Percentiles rank a stretch among this genome's conserved stretches.
These are phyloP conservation scores for Psilopsiagon aurifrons DNA, from an alignment of 2,113 vertebrate genomes.

Conservation along the genomic window DNA sequence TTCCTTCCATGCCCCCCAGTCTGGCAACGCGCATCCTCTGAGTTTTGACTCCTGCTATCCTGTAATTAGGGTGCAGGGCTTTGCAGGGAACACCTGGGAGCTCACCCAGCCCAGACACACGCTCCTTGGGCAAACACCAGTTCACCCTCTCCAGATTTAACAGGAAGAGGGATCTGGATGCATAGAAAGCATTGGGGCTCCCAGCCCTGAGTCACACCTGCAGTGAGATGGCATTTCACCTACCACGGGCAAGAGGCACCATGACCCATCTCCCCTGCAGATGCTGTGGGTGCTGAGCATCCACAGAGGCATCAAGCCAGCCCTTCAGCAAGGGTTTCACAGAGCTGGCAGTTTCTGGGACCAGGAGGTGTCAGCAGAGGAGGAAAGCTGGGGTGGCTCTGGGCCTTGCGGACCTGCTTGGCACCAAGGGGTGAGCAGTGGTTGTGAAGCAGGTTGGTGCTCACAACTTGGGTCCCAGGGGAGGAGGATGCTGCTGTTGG, in stretches of 20 bases:
- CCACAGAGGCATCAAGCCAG: neutral
- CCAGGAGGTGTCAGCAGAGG: neutral
- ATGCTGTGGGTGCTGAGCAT: neutral
- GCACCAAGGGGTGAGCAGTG: rapidly evolving
- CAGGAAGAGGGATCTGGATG: neutral
- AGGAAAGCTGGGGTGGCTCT: neutral
- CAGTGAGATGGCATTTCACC: neutral
- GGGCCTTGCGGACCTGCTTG: neutral
- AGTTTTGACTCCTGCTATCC: neutral
- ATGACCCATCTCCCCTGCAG: neutral
- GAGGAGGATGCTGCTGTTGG: neutral
- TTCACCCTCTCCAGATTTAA: neutral
- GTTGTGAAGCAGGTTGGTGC: neutral
- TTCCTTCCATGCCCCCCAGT: neutral
- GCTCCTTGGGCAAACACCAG: neutral
- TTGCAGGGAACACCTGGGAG: neutral
- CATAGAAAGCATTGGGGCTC: neutral
- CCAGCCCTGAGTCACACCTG: neutral
- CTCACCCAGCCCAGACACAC: neutral
- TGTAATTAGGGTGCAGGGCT: neutral
- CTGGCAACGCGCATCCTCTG: neutral
- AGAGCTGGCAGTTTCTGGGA: neutral
- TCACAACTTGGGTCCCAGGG: neutral
- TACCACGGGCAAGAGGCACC: neutral
- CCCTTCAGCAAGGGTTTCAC: neutral